Conservation (phyloP, 2,113 vertebrate species). For the Bagarius yarrelli region DNA sequence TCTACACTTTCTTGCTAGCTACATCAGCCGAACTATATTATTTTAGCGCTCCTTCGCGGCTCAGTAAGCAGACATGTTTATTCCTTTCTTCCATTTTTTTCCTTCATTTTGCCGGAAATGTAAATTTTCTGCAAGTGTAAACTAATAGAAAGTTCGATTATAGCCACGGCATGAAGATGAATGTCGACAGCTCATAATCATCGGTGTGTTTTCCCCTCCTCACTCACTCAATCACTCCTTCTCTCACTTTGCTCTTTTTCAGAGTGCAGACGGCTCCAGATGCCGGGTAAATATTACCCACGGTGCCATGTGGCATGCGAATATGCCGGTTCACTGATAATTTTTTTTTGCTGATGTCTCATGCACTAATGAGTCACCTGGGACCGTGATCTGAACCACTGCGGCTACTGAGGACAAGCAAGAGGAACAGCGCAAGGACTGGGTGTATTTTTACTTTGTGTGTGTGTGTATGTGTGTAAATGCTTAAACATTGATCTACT, state of each 20-base stretch:
- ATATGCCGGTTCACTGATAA: slow-evolving; percentile 61
- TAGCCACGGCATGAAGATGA: slow-evolving; percentile 1
- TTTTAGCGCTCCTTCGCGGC: not conserved
- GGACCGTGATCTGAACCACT: slow-evolving; percentile 51
- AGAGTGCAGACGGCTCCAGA: slow-evolving; percentile 42
- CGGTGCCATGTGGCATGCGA: slow-evolving; percentile 57
- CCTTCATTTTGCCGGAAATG: not conserved
- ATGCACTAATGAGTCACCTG: slow-evolving; percentile 69
- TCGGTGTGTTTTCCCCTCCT: slow-evolving; percentile 1
- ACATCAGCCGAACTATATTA: not conserved
- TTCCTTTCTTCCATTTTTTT: not conserved
- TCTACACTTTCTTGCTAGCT: not conserved
- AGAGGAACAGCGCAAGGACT: slow-evolving; percentile 25
- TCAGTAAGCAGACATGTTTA: not conserved
- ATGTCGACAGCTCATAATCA: slow-evolving; percentile 18
- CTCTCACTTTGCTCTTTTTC: not conserved
- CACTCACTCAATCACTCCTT: not conserved
- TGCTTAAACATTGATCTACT: slow-evolving; percentile 26
- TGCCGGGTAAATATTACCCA: slow-evolving; percentile 67
- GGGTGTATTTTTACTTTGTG: slow-evolving; percentile 3
- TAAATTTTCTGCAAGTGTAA: not conserved
- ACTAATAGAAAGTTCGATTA: not conserved
- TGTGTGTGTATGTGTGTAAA: not conserved
- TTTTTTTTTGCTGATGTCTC: slow-evolving; percentile 65
- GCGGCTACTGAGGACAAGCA: slow-evolving; percentile 28